Conservation (phyloP, 2,797 vertebrate genomes). For the Mormyrus hasselquistii region DNA sequence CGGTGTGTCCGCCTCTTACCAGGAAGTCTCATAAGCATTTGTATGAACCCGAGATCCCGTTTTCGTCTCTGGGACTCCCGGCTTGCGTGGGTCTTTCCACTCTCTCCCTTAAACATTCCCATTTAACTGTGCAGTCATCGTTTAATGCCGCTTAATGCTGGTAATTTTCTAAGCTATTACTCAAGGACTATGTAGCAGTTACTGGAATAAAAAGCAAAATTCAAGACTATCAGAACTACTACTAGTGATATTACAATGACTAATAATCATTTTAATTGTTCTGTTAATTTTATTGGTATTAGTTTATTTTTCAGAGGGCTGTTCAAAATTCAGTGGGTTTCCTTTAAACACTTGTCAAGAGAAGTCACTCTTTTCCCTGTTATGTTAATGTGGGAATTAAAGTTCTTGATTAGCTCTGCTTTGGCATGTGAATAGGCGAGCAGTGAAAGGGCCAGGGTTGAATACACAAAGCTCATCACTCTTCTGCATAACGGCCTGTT, state of each 20-base stretch:
- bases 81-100: neutral
- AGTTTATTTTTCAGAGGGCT: neutral
- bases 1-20: neutral
- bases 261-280: slow-evolving; percentile 28
- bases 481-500: neutral
- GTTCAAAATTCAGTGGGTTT: neutral
- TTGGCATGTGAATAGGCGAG: slow-evolving; percentile 10
- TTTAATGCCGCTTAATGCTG: neutral
- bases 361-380: slow-evolving; percentile 22
- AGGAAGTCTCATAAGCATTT: neutral
- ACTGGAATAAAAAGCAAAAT: neutral
- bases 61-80: neutral
- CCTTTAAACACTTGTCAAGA: slow-evolving; percentile 7
- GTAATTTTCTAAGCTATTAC: neutral
- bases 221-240: neutral
- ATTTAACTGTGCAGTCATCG: neutral
- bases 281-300: neutral
- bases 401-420: slow-evolving; percentile 24
- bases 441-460: slow-evolving; percentile 6
- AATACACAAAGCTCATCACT: slow-evolving; percentile 19
- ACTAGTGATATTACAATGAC: slow-evolving; percentile 26
- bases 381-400: slow-evolving; percentile 32
- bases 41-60: neutral
- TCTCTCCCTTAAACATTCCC: neutral
- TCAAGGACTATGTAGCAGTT: neutral